Evolutionary conservation across 1,140 invertebrate genomes (phyloP).

Genomic region (Zaprionus capensis): DNA sequence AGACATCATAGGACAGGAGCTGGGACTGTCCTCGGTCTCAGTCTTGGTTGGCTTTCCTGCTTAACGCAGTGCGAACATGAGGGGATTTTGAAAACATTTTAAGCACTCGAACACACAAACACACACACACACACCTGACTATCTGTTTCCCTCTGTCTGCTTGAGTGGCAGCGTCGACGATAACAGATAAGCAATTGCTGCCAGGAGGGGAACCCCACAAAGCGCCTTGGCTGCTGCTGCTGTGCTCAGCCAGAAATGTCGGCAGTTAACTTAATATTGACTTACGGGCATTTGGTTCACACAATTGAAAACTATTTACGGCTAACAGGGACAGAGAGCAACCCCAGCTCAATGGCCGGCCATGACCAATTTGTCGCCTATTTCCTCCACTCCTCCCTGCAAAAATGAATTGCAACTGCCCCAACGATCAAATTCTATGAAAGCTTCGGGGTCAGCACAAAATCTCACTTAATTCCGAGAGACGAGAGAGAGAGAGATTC

Average conservation of each 20-base stretch:
- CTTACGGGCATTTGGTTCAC: constrained; percentile 56
- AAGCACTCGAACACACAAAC: constrained; percentile 45
- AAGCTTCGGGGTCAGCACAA: constrained; percentile 27
- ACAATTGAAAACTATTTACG: constrained; percentile 76
- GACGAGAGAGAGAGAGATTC: constrained; percentile 5
- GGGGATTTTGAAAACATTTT: constrained; percentile 73
- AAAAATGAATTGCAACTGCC: constrained; percentile 8
- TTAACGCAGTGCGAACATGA: constrained; percentile 54
- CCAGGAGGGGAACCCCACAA: constrained; percentile 31
- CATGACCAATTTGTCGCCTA: constrained; percentile 44
- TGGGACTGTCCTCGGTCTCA: constrained; percentile 18
- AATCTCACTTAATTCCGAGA: constrained; percentile 32
- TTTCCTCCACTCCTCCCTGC: not conserved
- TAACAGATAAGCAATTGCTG: constrained; percentile 71
- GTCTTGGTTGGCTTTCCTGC: not conserved
- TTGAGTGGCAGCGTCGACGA: constrained; percentile 57
- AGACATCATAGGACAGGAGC: constrained; percentile 8
- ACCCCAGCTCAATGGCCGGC: constrained; percentile 14
- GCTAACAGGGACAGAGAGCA: constrained; percentile 5
- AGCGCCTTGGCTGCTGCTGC: constrained; percentile 44
- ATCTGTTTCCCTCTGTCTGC: constrained; percentile 21
- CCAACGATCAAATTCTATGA: constrained; percentile 6
- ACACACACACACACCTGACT: constrained; percentile 30
- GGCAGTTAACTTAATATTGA: constrained; percentile 75
- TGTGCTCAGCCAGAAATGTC: constrained; percentile 19